A percentile compares a stretch with the other conserved stretches of the same genome.
Evolutionary conservation across 1,140 invertebrate genomes (phyloP).

Genomic region (Hesperophylax magnus): DNA sequence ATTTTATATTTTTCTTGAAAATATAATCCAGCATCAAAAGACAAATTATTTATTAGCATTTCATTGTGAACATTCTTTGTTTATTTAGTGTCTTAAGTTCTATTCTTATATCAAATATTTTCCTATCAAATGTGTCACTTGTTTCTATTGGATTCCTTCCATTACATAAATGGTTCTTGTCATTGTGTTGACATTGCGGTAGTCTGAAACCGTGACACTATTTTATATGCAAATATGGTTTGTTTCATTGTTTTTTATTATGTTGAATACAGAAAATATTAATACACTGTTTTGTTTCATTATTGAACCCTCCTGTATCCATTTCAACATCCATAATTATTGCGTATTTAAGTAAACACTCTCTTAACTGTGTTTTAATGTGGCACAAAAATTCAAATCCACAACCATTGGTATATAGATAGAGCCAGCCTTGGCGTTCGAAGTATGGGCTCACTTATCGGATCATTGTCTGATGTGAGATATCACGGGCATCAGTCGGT

Average conservation of each 20-base stretch:
- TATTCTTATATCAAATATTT: neutral
- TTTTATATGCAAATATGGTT: slow-evolving; percentile 24
- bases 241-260: slow-evolving; percentile 40
- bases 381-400: too few species aligned
- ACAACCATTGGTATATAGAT: too few species aligned
- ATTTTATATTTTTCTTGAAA: slow-evolving; percentile 27
- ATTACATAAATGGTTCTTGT: neutral
- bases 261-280: slow-evolving; percentile 40
- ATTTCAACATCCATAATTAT: too few species aligned
- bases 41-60: slow-evolving; percentile 48
- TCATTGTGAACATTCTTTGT: slow-evolving; percentile 43
- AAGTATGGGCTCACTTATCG: too few species aligned
- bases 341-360: too few species aligned
- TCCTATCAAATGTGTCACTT: neutral
- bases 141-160: neutral
- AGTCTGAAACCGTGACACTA: slow-evolving; percentile 9
- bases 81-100: slow-evolving; percentile 42
- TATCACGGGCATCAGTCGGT: too few species aligned
- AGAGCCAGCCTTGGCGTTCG: too few species aligned
- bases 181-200: neutral
- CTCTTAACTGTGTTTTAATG: too few species aligned
- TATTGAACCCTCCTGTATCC: neutral
- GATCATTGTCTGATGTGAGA: too few species aligned
- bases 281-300: neutral
- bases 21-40: slow-evolving; percentile 43